Percentiles rank a stretch among this genome's conserved stretches.
Conservation (phyloP, 1,140 invertebrate species). For the Himalopsyche phryganea region DNA sequence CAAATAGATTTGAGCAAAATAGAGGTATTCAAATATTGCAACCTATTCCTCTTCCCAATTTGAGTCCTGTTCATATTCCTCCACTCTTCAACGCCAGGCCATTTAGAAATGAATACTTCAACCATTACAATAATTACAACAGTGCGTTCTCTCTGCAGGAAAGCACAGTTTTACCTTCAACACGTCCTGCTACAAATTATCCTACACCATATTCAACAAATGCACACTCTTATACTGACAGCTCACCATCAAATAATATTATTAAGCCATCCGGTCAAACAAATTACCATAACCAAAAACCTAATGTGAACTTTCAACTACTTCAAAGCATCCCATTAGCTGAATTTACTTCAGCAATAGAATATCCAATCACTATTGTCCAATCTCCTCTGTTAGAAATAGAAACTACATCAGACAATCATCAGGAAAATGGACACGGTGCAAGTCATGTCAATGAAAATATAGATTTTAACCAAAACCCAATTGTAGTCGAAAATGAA, state of each 20-base stretch:
- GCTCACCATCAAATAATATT: background rate
- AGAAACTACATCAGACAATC: slow-evolving; percentile 39
- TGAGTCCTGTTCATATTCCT: slow-evolving; percentile 52
- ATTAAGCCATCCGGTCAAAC: background rate
- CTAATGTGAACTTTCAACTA: slow-evolving; percentile 26
- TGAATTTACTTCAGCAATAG: slow-evolving; percentile 61
- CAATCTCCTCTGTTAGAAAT: slow-evolving; percentile 63
- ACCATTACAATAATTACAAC: background rate
- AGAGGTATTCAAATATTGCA: slow-evolving; percentile 49
- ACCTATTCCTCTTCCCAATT: slow-evolving; percentile 54
- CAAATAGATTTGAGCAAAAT: slow-evolving; percentile 18
- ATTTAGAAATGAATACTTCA: slow-evolving; percentile 39
- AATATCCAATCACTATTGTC: slow-evolving; percentile 61
- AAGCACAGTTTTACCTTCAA: background rate
- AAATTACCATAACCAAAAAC: background rate
- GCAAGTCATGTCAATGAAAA: slow-evolving; percentile 12
- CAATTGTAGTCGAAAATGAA: slow-evolving; percentile 27
- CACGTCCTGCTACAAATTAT: slow-evolving; percentile 8
- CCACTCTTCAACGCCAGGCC: slow-evolving; percentile 57
- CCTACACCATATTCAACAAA: background rate
- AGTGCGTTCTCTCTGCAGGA: background rate
- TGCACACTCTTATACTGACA: background rate
- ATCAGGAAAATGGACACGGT: slow-evolving; percentile 28
- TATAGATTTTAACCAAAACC: slow-evolving; percentile 22
- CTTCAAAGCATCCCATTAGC: slow-evolving; percentile 57